Conservation (phyloP, 2,113 vertebrate species). For the Peromyscus leucopus region DNA sequence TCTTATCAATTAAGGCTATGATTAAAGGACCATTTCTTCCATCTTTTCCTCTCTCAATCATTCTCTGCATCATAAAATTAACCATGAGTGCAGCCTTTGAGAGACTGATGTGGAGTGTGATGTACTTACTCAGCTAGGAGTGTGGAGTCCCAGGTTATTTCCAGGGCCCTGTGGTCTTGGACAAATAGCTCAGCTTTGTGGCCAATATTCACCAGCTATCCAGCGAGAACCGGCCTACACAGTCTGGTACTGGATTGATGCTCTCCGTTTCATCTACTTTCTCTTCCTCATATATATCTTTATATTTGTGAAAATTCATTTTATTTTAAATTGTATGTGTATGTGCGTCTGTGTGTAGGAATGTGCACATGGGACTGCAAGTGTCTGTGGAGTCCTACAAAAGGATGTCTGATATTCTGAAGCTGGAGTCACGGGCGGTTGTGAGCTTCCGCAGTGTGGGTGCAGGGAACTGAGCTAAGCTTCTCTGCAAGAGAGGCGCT, state of each 20-base stretch:
- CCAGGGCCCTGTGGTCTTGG: not conserved
- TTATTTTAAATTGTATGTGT: not conserved
- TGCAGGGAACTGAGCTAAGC: not conserved
- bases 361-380: not conserved
- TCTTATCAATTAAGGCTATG: not conserved
- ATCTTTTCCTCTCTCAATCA: not conserved
- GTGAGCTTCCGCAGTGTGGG: not conserved
- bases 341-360: not conserved
- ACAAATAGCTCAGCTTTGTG: not conserved
- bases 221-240: not conserved
- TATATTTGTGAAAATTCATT: not conserved
- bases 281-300: not conserved
- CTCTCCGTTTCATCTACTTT: slow-evolving; percentile 1
- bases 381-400: not conserved
- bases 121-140: not conserved
- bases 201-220: not conserved
- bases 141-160: not conserved
- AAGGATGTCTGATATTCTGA: too few species aligned
- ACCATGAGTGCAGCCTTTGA: not conserved
- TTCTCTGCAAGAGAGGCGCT: not conserved
- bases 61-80: slow-evolving; percentile 13
- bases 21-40: not conserved
- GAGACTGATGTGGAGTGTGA: not conserved
- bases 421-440: too few species aligned
- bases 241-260: not conserved